Base-by-base conservation (phyloP, 1,140 invertebrate species). In the Ditylenchus dipsaci region DNA sequence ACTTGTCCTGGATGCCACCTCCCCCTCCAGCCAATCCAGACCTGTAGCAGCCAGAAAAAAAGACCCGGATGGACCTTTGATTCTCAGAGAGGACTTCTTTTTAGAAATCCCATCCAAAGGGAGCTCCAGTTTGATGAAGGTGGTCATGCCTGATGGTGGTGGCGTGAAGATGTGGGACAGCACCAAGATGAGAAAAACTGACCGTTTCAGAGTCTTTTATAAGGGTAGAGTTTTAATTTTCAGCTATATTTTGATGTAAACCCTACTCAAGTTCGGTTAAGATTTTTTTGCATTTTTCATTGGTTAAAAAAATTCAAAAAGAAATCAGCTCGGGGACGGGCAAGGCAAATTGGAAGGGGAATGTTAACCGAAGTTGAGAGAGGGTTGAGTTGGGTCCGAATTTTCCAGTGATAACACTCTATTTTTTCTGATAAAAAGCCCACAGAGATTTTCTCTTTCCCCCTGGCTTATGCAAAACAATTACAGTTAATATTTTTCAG, bases 31-130 rank as follows among this genome's bases (percentile, higher is more conserved):
- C 49, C n/a, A 17, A 53, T 3, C 49, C 49, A 19, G 49, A 53
- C 49, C 61, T 43, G 61, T 27, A 17, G 33, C 42, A 17, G 29
- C 61, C 9, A 61, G 69, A 57, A 73, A 73, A 63, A 73, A 73
- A 47, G 68, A 73, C 26, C 45, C 71, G n/a, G 72, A 73, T 53
- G 72, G 72, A 3, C 72, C 72, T 21, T 33, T 73, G 7, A 27
- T 73, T 1, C 43, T 73, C 30, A 53, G 64, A 27, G 71, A 73
- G 13, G 69, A 75, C 19, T 29, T 73, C 58, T 57, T 73, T 38
- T 49, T 42, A 9, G 0, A 17, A 23, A 15, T 5, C 17, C 1
- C 15, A 23, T 11, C 9, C 21, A 29, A 38, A 23, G 53, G 15
- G 19, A 57, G 26, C 17, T n/a, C n/a, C n/a, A 61, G 8, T 58